Conservation (phyloP, 2,113 vertebrate species). For the Xenopus tropicalis region UCB_Xtro_10.0 CM004446.2:106356001-106356500, state of each 20-base stretch:
- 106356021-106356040: conserved; percentile 35
- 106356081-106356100: conserved; percentile 29
- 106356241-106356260: conserved; percentile 63
- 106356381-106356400: conserved; percentile 95
- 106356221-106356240: conserved; percentile 57
- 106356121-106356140: conserved; percentile 43
- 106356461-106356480: conserved; percentile 95
- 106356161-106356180: conserved; percentile 41
- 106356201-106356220: conserved; percentile 52
- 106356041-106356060: conserved; percentile 42
- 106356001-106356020: conserved; percentile 40
- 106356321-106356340: conserved; percentile 96
- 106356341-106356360: conserved; percentile 91
- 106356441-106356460: conserved; percentile 77
- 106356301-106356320: conserved; percentile 83
- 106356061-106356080: conserved; percentile 28
- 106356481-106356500: conserved; percentile 95
- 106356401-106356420: conserved; percentile 62
- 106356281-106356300: conserved; percentile 78
- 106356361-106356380: conserved; percentile 95
- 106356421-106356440: conserved; percentile 80
- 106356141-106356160: conserved; percentile 39
- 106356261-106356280: conserved; percentile 64
- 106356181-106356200: conserved; percentile 41
- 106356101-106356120: conserved; percentile 8